These are phyloP conservation scores for Deilephila elpenor DNA, from an alignment of 2,888 invertebrate genomes.

Conservation along the genomic window DNA sequence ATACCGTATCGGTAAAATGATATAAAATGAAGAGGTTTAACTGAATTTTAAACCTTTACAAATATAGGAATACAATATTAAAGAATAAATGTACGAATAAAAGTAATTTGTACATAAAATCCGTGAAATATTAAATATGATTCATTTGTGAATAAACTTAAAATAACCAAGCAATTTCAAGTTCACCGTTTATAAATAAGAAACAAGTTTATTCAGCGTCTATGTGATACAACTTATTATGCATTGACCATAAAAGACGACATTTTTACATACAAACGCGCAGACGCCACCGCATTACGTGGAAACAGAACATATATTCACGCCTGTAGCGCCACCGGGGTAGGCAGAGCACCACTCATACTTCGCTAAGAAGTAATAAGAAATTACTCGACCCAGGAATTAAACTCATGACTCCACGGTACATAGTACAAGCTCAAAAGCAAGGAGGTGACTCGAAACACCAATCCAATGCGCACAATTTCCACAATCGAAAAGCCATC, in stretches of 20 bases:
- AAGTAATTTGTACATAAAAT: too few species aligned
- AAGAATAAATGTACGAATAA: too few species aligned
- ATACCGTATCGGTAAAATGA: conserved; percentile 15
- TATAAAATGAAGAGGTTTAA: conserved; percentile 25
- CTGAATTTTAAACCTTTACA: not conserved
- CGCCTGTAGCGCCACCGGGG: not conserved
- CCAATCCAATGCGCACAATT: conserved; percentile 18
- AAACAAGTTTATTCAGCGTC: not conserved
- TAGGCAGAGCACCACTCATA: not conserved
- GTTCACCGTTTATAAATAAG: not conserved
- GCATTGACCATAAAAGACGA: conserved; percentile 10
- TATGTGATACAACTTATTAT: conserved; percentile 8
- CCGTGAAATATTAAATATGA: not conserved
- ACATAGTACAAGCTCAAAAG: too few species aligned
- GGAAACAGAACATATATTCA: not conserved
- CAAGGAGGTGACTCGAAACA: not conserved
- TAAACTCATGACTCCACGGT: too few species aligned
- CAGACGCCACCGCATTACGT: conserved; percentile 13
- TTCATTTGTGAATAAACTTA: not conserved
- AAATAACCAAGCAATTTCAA: not conserved
- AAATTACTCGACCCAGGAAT: too few species aligned
- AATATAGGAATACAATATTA: too few species aligned
- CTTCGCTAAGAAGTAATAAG: too few species aligned
- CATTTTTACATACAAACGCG: conserved; percentile 1
- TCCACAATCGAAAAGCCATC: conserved; percentile 23